Conservation (phyloP, 2,113 vertebrate species). For the Dunckerocampus dactyliophorus region DNA sequence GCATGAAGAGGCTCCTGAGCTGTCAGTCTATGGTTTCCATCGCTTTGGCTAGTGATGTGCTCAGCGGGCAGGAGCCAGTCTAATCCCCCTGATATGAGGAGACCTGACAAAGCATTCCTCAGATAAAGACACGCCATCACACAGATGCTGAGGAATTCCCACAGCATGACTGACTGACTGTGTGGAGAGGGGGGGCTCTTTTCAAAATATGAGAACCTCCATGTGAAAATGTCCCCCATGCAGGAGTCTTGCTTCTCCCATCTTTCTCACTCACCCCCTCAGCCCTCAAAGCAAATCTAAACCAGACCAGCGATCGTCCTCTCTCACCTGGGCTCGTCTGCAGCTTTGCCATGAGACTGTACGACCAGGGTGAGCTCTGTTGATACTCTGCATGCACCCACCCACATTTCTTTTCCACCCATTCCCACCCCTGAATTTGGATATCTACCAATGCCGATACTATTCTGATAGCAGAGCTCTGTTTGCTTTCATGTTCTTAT, state of each 20-base stretch:
- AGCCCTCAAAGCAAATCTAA: constrained; percentile 72
- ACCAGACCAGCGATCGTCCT: constrained; percentile 70
- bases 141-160: constrained; percentile 87
- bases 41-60: constrained; percentile 38
- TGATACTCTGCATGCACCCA: too few species aligned
- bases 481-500: too few species aligned
- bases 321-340: constrained; percentile 62
- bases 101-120: constrained; percentile 98
- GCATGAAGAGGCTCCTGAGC: constrained; percentile 74
- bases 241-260: constrained; percentile 36
- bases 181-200: constrained; percentile 58
- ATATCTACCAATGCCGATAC: too few species aligned
- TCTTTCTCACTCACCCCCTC: constrained; percentile 24
- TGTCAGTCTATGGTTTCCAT: constrained; percentile 94
- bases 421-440: too few species aligned
- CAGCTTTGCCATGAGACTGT: constrained; percentile 44
- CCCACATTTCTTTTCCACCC: too few species aligned
- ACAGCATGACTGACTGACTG: constrained; percentile 53
- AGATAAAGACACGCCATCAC: constrained; percentile 95
- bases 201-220: constrained; percentile 57
- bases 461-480: too few species aligned
- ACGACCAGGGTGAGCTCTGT: background rate
- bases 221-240: constrained; percentile 59
- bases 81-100: constrained; percentile 99
- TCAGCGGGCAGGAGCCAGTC: constrained; percentile 77